Percentiles rank a stretch among this genome's conserved stretches.
Conservation (phyloP, 2,113 vertebrate genomes). For the Marcusenius ussheri region DNA sequence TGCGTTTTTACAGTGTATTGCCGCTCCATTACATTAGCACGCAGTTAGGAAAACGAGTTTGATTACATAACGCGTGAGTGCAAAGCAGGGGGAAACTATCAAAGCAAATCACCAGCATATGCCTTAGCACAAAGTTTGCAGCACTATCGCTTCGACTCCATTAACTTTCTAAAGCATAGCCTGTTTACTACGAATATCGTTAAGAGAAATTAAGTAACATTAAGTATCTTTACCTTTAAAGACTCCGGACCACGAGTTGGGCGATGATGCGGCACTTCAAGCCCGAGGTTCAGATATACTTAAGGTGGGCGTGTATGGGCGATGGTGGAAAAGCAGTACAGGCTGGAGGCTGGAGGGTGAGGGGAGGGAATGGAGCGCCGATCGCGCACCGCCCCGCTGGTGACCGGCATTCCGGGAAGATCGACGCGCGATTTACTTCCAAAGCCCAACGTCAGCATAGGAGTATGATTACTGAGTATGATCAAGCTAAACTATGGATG, state of each 20-base stretch:
- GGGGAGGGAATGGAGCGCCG: background rate
- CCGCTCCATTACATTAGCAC: background rate
- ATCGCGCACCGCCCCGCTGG: background rate
- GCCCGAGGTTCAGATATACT: background rate
- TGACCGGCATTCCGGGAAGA: background rate
- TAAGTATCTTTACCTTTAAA: background rate
- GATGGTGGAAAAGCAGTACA: background rate
- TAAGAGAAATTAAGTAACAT: background rate
- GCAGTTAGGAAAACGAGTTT: background rate
- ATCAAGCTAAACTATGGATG: too few species aligned
- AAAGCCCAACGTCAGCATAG: background rate
- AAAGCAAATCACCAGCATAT: background rate
- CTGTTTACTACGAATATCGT: background rate
- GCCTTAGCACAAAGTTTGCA: background rate
- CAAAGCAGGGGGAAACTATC: background rate
- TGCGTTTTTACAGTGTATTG: background rate
- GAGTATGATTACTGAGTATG: background rate
- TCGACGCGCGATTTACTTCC: background rate
- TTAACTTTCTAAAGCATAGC: background rate
- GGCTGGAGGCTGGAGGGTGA: background rate
- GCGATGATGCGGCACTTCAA: background rate
- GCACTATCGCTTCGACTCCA: background rate
- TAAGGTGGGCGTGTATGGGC: background rate
- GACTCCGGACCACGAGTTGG: background rate
- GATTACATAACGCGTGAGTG: background rate